These are phyloP conservation scores for Bradypodion ventrale DNA, from an alignment of 2,797 vertebrate species.

Conservation along the genomic window DNA sequence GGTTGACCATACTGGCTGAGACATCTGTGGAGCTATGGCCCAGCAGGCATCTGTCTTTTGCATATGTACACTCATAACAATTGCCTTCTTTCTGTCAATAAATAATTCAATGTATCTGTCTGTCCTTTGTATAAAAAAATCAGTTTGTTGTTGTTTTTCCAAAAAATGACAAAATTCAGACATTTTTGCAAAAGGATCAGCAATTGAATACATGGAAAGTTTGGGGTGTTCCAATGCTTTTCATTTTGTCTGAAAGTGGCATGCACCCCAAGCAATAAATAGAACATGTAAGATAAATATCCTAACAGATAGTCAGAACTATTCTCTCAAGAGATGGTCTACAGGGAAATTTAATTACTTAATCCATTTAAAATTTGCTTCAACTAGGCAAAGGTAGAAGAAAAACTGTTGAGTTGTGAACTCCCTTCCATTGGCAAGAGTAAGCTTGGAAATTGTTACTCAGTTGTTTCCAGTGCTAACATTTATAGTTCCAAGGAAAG, in stretches of 20 bases:
- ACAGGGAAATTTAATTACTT: slow-evolving; percentile 21
- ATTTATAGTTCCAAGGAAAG: slow-evolving; percentile 32
- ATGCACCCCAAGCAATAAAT: slow-evolving; percentile 39
- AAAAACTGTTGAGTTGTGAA: slow-evolving; percentile 45
- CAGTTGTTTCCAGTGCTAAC: slow-evolving; percentile 13
- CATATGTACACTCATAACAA: slow-evolving; percentile 1
- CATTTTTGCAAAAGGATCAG: slow-evolving; percentile 44
- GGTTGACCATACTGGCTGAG: too few relatives aligned
- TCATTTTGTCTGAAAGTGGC: slow-evolving; percentile 49
- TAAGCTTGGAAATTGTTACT: slow-evolving; percentile 13
- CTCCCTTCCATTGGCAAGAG: slow-evolving; percentile 34
- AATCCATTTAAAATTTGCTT: slow-evolving; percentile 21
- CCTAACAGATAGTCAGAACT: slow-evolving; percentile 8
- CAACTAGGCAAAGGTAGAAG: slow-evolving; percentile 25
- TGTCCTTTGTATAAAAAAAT: slow-evolving; percentile 54
- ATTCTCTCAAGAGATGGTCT: slow-evolving; percentile 14
- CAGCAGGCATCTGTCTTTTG: too few relatives aligned
- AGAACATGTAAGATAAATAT: slow-evolving; percentile 31
- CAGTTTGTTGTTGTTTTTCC: slow-evolving; percentile 5
- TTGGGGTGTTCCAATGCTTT: slow-evolving; percentile 28
- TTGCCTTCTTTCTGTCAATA: slow-evolving; percentile 46
- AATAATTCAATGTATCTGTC: slow-evolving; percentile 34
- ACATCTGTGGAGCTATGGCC: too few relatives aligned
- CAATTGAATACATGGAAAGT: background rate
- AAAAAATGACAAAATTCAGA: slow-evolving; percentile 47